Percentiles rank a stretch among this genome's conserved stretches.
Conservation (phyloP, 1,140 invertebrate species). For the Probaryconus sp. region DNA sequence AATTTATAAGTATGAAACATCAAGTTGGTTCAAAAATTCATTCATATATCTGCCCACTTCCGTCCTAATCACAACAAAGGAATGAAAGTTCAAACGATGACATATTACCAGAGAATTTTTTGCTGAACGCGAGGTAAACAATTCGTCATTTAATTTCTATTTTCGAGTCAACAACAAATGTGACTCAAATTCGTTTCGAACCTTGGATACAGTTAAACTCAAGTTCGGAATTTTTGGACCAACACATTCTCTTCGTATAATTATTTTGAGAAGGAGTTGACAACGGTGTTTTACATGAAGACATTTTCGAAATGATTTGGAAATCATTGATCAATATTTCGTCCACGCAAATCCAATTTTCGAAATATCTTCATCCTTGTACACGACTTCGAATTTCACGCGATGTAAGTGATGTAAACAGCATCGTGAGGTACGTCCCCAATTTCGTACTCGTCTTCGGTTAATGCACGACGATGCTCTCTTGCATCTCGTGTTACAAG, state of each 20-base stretch:
- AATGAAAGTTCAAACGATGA: constrained; percentile 24
- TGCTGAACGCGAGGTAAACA: constrained; percentile 40
- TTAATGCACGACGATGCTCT: constrained; percentile 38
- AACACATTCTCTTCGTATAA: too few species aligned
- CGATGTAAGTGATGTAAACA: constrained; percentile 22
- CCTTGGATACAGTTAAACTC: too few species aligned
- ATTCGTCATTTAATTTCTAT: constrained; percentile 37
- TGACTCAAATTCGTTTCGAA: too few species aligned
- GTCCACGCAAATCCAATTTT: constrained; percentile 23
- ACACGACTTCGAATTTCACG: constrained; percentile 10
- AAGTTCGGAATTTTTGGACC: too few species aligned
- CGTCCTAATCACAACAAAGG: constrained; percentile 19
- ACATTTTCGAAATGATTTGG: too few species aligned
- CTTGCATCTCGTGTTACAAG: constrained; percentile 11
- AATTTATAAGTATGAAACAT: constrained; percentile 13
- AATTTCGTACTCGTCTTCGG: constrained; percentile 47
- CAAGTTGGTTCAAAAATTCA: constrained; percentile 22
- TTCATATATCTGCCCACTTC: constrained; percentile 37
- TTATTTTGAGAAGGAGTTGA: too few species aligned
- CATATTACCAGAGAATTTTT: constrained; percentile 16
- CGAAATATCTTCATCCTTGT: constrained; percentile 14
- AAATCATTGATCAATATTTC: constrained; percentile 4
- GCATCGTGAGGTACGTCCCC: constrained; percentile 15
- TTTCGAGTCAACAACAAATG: constrained; percentile 33
- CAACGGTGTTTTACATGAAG: too few species aligned